Evolutionary conservation across 2,797 vertebrate species (phyloP), one percentile per base, ranked within the genome.

Genomic region (Lophius americanus): DNA sequence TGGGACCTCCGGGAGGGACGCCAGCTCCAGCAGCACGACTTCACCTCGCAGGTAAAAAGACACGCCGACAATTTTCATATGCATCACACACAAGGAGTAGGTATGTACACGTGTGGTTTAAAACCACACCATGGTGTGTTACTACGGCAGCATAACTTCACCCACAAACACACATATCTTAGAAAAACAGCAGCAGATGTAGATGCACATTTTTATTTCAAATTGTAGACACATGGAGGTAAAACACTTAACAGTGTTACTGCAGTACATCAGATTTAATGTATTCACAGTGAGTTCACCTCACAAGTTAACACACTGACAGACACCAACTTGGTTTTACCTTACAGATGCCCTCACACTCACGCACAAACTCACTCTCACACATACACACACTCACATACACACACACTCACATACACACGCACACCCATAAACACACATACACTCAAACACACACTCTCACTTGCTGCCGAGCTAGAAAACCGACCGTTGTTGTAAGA

Each of bases 1-100:
- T 96, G 95, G 95, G 95, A 96, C 90, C 92, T 96, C 70, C 85
- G 95, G 3, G 95, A 96, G 67, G 95, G 95, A 3, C 92, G 95
- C 0, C 95, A 95, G 87, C 94, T 95, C 0, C 94, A 95, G 79
- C 94, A 95, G 6, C 94, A 95, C 0, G 93, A 96, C 81, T 95
- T 95, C 90, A 94, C 91, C 56, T 95, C 94, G 7, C 94, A 94
- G 85, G 89, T 89, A 55, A 9, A 14, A 54, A 52, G 9, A 43
- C 12, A 39, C 38, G 63, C n/a, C 32, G 23, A 1, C 14, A 13
- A 10, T 6, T 14, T 42, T 38, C 37, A 38, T 7, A 38, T 7
- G 7, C 37, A 38, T 4, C 37, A 23, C 23, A 23, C 4, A 46
- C 39, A 41, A 41, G 39, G 5, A 41, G 39, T 41, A 41, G 5